A percentile compares a stretch with the other conserved stretches of the same genome.
Conservation (phyloP, 2,797 vertebrate genomes). For the Apogon hyalosoma region DNA sequence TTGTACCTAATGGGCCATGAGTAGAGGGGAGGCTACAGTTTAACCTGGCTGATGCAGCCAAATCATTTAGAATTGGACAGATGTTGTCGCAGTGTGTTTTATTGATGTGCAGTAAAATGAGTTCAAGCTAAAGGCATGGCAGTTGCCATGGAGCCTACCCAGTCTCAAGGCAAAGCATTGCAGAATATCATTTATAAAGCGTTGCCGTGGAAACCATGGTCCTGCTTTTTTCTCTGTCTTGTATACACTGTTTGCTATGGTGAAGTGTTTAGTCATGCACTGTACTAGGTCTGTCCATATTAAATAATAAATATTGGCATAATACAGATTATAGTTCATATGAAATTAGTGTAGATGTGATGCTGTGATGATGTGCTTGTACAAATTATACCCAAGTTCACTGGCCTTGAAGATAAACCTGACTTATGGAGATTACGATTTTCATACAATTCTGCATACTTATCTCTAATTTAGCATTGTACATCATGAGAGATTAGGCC, state of each 20-base stretch:
- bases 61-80: constrained; percentile 48
- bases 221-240: constrained; percentile 46
- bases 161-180: constrained; percentile 67
- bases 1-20: constrained; percentile 30
- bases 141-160: constrained; percentile 80
- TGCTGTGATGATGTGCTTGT: background rate
- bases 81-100: constrained; percentile 71
- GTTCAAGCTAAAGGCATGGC: constrained; percentile 63
- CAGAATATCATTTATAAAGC: constrained; percentile 78
- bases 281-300: background rate
- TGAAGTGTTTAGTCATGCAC: constrained; percentile 44
- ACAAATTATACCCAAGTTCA: background rate
- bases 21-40: constrained; percentile 20
- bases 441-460: too few species aligned
- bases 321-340: background rate
- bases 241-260: constrained; percentile 40
- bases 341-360: background rate
- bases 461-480: background rate
- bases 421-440: too few species aligned
- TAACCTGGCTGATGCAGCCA: constrained; percentile 35
- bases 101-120: constrained; percentile 73
- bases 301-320: background rate
- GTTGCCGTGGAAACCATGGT: constrained; percentile 78
- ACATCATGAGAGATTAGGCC: background rate
- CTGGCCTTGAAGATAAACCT: too few species aligned